phyloP scores from a whole-genome alignment of 2,888 invertebrate genomes.

The Tillus elongatus region DNA sequence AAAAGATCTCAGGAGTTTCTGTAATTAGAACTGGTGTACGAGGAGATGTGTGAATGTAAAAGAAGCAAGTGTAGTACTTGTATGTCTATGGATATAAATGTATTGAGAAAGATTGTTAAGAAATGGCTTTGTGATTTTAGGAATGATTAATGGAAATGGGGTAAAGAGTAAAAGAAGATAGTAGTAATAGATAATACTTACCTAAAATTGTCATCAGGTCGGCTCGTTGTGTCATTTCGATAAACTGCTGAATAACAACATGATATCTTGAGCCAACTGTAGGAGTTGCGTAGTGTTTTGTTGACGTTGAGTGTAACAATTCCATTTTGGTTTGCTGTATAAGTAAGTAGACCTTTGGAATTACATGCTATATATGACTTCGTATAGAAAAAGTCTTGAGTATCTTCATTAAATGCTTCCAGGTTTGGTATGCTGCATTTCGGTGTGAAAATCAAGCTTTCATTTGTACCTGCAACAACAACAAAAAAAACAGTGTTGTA shows the following conservation, averaged over 20 bases:
- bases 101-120: too few species aligned
- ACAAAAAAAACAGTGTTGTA: too few species aligned
- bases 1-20: too few species aligned
- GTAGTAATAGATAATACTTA: too few species aligned
- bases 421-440: conserved; percentile 1
- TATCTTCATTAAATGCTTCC: conserved; percentile 1
- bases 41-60: too few species aligned
- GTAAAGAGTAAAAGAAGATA: too few species aligned
- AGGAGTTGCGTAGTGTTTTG: neutral
- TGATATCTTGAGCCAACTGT: neutral
- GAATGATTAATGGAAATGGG: too few species aligned
- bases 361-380: neutral
- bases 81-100: too few species aligned
- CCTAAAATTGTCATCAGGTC: neutral
- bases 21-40: too few species aligned
- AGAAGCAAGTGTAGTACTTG: too few species aligned
- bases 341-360: conserved; percentile 1
- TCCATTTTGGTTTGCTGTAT: neutral
- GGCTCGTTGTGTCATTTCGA: neutral
- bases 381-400: neutral
- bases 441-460: neutral
- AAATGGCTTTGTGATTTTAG: too few species aligned
- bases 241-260: neutral
- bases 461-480: neutral
- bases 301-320: neutral